Percentiles rank a stretch among this genome's conserved stretches.
These are phyloP conservation scores for Hyles euphorbiae DNA, from an alignment of 1,140 invertebrate species.

Conservation along the genomic window DNA sequence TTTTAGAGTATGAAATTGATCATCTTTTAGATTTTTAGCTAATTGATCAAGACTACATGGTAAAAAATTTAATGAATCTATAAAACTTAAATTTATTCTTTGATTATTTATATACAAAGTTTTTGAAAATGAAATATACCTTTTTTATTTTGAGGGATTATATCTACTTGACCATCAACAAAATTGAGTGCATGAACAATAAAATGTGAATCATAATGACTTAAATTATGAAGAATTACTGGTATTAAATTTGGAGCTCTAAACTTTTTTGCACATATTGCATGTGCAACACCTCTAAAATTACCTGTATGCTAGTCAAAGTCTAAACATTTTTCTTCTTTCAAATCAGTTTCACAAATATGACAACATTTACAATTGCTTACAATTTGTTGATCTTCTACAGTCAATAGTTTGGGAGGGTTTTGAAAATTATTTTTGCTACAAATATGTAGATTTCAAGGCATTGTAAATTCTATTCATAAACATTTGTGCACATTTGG, in stretches of 20 bases:
- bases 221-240: constrained; percentile 1
- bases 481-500: constrained; percentile 41
- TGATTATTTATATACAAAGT: constrained; percentile 13
- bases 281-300: too few species aligned
- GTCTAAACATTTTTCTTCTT: constrained; percentile 1
- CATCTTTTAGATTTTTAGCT: constrained; percentile 15
- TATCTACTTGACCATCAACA: constrained; percentile 17
- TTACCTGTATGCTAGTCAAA: too few species aligned
- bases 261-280: too few species aligned
- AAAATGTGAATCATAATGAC: too few species aligned
- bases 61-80: constrained; percentile 31
- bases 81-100: constrained; percentile 22
- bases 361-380: constrained; percentile 5
- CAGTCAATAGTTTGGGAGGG: constrained; percentile 20
- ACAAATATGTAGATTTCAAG: constrained; percentile 25
- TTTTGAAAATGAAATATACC: constrained; percentile 37
- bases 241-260: not conserved
- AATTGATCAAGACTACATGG: constrained; percentile 21
- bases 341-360: constrained; percentile 12
- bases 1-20: not conserved
- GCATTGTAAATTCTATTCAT: constrained; percentile 29
- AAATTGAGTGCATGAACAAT: constrained; percentile 16
- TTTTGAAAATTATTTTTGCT: constrained; percentile 36
- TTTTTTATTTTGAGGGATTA: constrained; percentile 34
- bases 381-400: constrained; percentile 15